Evolutionary conservation across 1,140 invertebrate species (phyloP), one percentile per base, ranked within the genome.

Genomic region (Halictus rubicundus): DNA sequence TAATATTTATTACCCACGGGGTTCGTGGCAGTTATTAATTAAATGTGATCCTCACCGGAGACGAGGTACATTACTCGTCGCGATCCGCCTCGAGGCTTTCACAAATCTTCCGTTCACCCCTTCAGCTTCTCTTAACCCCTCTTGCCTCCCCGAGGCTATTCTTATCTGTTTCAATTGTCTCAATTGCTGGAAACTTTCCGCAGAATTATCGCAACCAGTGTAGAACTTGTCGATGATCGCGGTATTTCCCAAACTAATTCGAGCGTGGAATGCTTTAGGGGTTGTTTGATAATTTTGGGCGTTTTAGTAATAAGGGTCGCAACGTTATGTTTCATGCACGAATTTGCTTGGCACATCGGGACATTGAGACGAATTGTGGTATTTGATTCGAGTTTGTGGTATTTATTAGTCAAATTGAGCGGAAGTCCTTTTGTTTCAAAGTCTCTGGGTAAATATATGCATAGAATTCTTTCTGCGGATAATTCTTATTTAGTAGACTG

Each of bases 21-120:
- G 75, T 83, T 82, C 69, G 73, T 54, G n/a, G 69, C 57, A 80
- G 79, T 88, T 90, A 89, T 90, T 89, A 90, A 90, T 90, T 90
- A 89, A 89, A 88, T 86, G 81, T 75, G 76, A 80, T 52, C 57
- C 59, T 21, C 23, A 60, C 27, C 60, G 71, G 57, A 78, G 49
- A 66, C n/a, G 68, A 54, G 83, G 80, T 78, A 66, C 75, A 84
- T 87, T 89, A 88, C 77, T 84, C 74, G 65, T 60, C 80, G 64
- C 75, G 83, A 83, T 81, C 73, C 54, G 71, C 32, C 25, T 21
- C 32, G 52, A 46, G 25, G 61, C 60, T 75, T 73, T 60, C 60
- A 37, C 39, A 46, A 49, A 64, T 49, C 16, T 60, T 39, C 72
- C 39, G 6, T 27, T 69, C 57, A 61, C 21, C 65, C 60, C 37